Evolutionary conservation across 1,140 invertebrate genomes (phyloP), one percentile per base, ranked within the genome.

Genomic region (Lordiphosa stackelbergi): DNA sequence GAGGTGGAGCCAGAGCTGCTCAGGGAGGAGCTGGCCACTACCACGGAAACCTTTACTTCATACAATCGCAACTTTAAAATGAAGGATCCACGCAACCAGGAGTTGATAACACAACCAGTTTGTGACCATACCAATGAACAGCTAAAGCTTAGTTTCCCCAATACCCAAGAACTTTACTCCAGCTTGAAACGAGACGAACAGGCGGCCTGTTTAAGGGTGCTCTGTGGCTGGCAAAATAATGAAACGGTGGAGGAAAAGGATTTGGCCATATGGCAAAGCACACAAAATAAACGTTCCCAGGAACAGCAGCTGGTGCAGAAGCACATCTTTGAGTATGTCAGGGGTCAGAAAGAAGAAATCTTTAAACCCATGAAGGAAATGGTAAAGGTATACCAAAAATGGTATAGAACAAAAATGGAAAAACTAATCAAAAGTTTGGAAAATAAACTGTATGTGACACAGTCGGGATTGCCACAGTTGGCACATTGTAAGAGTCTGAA

Each of bases 281-380:
- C 73, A 0, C 40, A 61, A 8, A 48, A 35, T 5, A 83, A 72
- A 41, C 68, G 77, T 8, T 37, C 11, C 37, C 38, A 46, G 2
- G 77, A 81, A 24, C 53, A 69, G 1, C 59, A 83, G 38, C 9
- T 45, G 0, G 72, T 72, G 0, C 68, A 83, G 11, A 72, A 69
- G 28, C 16, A 69, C 8, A 55, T 81, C 4, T 56, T 41, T 8
- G 60, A 69, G 0, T 58, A 81, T 28, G 69, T 58, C 7, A 36
- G 36, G 0, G 3, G 16, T 4, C 56, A 72, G 1, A 61, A 40
- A 28, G 77, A 72, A 11, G 19, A 53, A 1, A 12, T 77, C 4
- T 69, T 57, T 40, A 42, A 43, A 1, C 57, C 68, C 6, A 83
- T 81, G 68, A 77, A 69, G 19, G 45, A 24, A 0, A 34, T 83